A percentile compares a stretch with the other conserved stretches of the same genome.
phyloP scores from a whole-genome alignment of 2,888 invertebrate genomes.

The Endotricha flammealis region DNA sequence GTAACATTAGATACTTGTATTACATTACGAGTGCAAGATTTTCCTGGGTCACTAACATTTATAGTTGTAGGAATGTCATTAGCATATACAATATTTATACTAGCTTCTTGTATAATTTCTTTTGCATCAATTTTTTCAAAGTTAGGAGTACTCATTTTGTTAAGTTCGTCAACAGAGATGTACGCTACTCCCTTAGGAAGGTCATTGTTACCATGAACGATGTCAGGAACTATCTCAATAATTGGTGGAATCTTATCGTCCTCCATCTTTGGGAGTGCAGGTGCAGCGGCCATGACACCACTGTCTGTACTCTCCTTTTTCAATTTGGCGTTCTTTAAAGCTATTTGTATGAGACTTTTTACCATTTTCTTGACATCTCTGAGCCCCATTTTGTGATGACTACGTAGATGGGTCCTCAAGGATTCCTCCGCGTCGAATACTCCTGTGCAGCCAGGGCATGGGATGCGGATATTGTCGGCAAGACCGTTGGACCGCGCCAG shows the following conservation, averaged over 20 bases:
- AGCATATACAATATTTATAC: conserved; percentile 68
- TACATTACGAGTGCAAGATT: conserved; percentile 42
- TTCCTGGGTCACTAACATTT: conserved; percentile 45
- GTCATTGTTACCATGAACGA: conserved; percentile 41
- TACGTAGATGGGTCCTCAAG: conserved; percentile 80
- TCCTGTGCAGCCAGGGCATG: conserved; percentile 83
- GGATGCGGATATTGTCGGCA: conserved; percentile 73
- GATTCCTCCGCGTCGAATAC: conserved; percentile 81
- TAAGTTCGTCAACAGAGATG: conserved; percentile 66
- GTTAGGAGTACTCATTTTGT: conserved; percentile 68
- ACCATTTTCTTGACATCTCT: conserved; percentile 79
- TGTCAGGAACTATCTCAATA: conserved; percentile 67
- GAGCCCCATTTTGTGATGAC: conserved; percentile 82
- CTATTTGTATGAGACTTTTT: conserved; percentile 71
- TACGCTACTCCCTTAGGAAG: conserved; percentile 64
- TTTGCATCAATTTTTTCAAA: conserved; percentile 70
- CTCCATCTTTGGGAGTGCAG: conserved; percentile 32
- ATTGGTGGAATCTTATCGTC: conserved; percentile 66
- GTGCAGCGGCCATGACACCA: conserved; percentile 25
- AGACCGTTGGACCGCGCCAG: conserved; percentile 72
- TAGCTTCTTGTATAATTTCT: conserved; percentile 69
- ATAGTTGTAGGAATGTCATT: conserved; percentile 58
- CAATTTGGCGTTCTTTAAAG: conserved; percentile 61
- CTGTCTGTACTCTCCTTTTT: conserved; percentile 50
- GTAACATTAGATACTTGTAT: conserved; percentile 58